Percentiles rank a stretch among this genome's conserved stretches.
Evolutionary conservation across 2,888 invertebrate genomes (phyloP).

Genomic region (Nephrotoma appendiculata): DNA sequence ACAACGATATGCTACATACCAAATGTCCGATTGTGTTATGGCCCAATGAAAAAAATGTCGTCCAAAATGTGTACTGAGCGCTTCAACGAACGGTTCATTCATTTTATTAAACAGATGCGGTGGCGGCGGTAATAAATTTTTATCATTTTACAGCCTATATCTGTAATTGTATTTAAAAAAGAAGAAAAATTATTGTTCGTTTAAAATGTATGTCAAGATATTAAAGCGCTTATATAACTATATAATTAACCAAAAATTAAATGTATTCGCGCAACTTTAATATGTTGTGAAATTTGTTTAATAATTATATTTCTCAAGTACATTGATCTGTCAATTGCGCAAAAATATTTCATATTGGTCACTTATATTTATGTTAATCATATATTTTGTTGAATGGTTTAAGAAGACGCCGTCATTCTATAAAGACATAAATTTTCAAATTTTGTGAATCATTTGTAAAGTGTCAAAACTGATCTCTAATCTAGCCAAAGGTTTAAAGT

Average conservation of each 20-base stretch:
- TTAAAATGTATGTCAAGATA: not conserved
- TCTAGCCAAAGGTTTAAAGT: not conserved
- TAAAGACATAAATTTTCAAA: not conserved
- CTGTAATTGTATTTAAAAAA: not conserved
- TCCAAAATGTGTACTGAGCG: slow-evolving; percentile 35
- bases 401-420: not conserved
- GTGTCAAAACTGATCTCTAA: not conserved
- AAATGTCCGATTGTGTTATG: slow-evolving; percentile 43
- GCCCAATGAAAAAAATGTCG: slow-evolving; percentile 47
- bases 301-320: not conserved
- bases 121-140: not conserved
- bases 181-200: not conserved
- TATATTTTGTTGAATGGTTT: not conserved
- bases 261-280: not conserved
- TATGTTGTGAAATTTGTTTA: not conserved
- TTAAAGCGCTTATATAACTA: not conserved
- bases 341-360: not conserved
- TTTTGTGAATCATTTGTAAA: not conserved
- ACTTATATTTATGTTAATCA: not conserved
- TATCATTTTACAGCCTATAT: not conserved
- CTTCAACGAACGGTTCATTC: slow-evolving; percentile 31
- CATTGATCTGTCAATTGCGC: not conserved
- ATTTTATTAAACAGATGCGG: slow-evolving; percentile 18
- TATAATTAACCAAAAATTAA: not conserved
- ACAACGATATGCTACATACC: slow-evolving; percentile 47